Percentiles rank a stretch among this genome's conserved stretches.
phyloP scores from a whole-genome alignment of 1,140 invertebrate species.

The Drosophila murphyi region DNA sequence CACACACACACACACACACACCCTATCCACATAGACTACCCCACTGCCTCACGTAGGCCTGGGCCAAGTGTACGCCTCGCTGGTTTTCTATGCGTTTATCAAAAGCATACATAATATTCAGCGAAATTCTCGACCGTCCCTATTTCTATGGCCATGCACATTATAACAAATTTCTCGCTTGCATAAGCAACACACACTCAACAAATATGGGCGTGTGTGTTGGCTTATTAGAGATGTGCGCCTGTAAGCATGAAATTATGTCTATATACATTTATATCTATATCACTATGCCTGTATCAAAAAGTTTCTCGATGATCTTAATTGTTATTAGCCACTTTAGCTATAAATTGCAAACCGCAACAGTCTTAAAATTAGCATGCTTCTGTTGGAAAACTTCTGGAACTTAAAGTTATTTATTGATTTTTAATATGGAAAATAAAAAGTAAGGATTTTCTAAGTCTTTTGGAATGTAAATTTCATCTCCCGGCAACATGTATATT shows the following conservation, averaged over 20 bases:
- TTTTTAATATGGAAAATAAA: no score
- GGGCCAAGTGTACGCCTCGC: conserved; percentile 67
- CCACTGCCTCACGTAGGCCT: conserved; percentile 28
- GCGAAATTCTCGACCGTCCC: conserved; percentile 47
- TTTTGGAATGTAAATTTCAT: no score
- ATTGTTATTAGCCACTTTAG: neutral
- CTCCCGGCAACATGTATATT: no score
- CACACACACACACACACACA: neutral
- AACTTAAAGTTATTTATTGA: no score
- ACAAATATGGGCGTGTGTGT: conserved; percentile 44
- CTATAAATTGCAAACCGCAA: neutral
- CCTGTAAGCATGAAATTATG: conserved; percentile 37
- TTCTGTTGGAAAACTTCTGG: no score
- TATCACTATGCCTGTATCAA: neutral
- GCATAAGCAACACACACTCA: conserved; percentile 74
- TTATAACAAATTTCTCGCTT: conserved; percentile 83
- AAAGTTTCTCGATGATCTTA: neutral
- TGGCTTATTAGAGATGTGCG: conserved; percentile 34
- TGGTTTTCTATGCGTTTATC: conserved; percentile 78
- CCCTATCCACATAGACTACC: neutral
- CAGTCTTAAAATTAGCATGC: neutral
- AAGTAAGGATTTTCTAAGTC: no score
- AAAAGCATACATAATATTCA: conserved; percentile 67
- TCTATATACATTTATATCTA: neutral
- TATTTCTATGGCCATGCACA: conserved; percentile 66